These are phyloP conservation scores for Hetaerina titia DNA, from an alignment of 2,888 invertebrate genomes.

Conservation along the genomic window DNA sequence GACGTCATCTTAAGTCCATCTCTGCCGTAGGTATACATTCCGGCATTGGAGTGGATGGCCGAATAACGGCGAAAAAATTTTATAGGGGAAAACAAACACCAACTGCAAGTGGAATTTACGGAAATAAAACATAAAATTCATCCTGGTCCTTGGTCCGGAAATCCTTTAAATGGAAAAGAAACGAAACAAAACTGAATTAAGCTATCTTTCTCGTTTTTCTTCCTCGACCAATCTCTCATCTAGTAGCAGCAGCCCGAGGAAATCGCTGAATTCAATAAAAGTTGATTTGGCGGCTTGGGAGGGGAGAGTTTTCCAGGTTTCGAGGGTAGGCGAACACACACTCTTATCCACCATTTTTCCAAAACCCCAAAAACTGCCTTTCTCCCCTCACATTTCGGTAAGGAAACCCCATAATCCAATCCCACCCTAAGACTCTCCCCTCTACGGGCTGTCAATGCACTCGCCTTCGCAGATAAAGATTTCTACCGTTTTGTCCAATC, in stretches of 20 bases:
- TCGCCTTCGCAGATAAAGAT: conserved; percentile 39
- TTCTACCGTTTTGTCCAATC: neutral
- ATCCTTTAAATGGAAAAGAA: neutral
- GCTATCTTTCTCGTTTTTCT: neutral
- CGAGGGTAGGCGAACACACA: neutral
- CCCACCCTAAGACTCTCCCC: neutral
- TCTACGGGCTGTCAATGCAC: neutral
- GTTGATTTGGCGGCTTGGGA: neutral
- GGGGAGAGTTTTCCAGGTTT: neutral
- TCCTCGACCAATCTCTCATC: neutral
- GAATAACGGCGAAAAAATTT: no score
- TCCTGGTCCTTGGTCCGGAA: neutral
- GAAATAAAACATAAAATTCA: neutral
- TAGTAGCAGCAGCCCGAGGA: conserved; percentile 28
- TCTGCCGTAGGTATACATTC: no score
- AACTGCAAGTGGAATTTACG: neutral
- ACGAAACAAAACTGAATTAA: neutral
- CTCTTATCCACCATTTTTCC: neutral
- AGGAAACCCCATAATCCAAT: neutral
- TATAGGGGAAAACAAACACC: neutral
- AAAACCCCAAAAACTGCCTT: neutral
- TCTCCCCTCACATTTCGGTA: neutral
- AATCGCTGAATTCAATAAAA: conserved; percentile 48
- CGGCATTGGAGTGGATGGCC: no score
- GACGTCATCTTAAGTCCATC: no score